A percentile compares a stretch with the other conserved stretches of the same genome.
These are phyloP conservation scores for Chlorodrepanis virens DNA, from an alignment of 2,113 vertebrate genomes.

Conservation along the genomic window DNA sequence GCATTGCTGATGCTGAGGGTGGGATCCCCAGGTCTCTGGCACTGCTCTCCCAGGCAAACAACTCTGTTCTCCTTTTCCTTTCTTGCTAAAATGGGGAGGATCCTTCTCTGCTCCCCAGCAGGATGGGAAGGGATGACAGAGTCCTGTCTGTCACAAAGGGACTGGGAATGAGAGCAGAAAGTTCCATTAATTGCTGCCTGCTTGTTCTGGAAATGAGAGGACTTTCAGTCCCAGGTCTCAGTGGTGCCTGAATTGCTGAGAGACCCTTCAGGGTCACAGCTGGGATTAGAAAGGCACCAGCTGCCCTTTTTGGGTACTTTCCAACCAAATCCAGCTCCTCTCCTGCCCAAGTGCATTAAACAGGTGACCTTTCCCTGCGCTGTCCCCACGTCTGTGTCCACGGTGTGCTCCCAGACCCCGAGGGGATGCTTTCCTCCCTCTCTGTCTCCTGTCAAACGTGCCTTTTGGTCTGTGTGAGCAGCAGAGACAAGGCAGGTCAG, in stretches of 20 bases:
- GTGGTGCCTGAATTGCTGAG: neutral
- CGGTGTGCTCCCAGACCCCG: neutral
- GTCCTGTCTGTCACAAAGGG: neutral
- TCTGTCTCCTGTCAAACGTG: neutral
- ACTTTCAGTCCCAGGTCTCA: neutral
- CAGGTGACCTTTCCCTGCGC: rapidly evolving
- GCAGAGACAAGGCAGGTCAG: neutral
- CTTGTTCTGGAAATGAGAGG: neutral
- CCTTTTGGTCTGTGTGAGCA: neutral
- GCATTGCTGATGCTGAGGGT: neutral
- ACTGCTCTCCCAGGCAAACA: neutral
- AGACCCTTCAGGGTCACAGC: neutral
- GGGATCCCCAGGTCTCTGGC: slow-evolving; percentile 36
- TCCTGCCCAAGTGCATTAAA: neutral
- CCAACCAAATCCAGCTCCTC: neutral
- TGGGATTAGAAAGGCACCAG: neutral
- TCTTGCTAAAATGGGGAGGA: neutral
- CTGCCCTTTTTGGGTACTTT: neutral
- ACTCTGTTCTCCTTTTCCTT: neutral
- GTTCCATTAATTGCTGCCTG: neutral
- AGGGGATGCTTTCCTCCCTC: neutral
- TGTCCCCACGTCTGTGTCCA: neutral
- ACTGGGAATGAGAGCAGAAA: neutral
- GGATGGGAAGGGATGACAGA: neutral
- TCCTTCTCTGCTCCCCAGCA: neutral